Percentiles rank a stretch among this genome's conserved stretches.
Conservation (phyloP, 2,888 invertebrate genomes). For the Acleris cristana region DNA sequence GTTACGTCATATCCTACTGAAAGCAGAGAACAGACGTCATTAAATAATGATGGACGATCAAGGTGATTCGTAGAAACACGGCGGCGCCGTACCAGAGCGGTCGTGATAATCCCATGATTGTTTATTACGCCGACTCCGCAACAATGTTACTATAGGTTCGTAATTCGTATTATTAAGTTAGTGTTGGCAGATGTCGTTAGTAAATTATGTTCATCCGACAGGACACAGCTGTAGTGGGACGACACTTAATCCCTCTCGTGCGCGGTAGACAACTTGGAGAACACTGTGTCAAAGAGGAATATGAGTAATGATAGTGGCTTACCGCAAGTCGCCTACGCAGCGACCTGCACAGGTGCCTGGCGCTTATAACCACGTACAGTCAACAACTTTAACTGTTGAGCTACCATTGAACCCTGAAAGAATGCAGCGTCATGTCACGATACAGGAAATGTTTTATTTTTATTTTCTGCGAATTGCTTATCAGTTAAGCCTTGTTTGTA, state of each 20-base stretch:
- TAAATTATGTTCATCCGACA: slow-evolving; percentile 76
- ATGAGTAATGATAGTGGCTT: slow-evolving; percentile 66
- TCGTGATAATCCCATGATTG: slow-evolving; percentile 26
- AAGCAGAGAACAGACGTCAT: slow-evolving; percentile 24
- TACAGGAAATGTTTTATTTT: no score
- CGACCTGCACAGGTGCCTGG: slow-evolving; percentile 25
- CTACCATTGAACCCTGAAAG: no score
- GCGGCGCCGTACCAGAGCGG: slow-evolving; percentile 4
- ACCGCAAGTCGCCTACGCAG: slow-evolving; percentile 49
- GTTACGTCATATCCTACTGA: slow-evolving; percentile 41
- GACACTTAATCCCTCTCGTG: slow-evolving; percentile 67
- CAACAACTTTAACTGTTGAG: no score
- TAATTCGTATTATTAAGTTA: slow-evolving; percentile 59
- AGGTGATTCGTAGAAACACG: slow-evolving; percentile 11
- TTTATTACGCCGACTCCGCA: slow-evolving; percentile 20
- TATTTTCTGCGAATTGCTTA: no score
- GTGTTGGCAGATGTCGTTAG: slow-evolving; percentile 71
- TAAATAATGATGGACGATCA: slow-evolving; percentile 18
- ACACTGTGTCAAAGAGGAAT: slow-evolving; percentile 61
- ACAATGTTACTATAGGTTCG: slow-evolving; percentile 34
- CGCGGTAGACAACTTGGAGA: slow-evolving; percentile 56
- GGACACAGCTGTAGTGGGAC: slow-evolving; percentile 67
- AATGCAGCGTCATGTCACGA: no score
- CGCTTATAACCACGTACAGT: not conserved
- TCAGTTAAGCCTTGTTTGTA: no score